A percentile compares a stretch with the other conserved stretches of the same genome.
phyloP scores from a whole-genome alignment of 1,140 invertebrate genomes.

The Gonioctena quinquepunctata region DNA sequence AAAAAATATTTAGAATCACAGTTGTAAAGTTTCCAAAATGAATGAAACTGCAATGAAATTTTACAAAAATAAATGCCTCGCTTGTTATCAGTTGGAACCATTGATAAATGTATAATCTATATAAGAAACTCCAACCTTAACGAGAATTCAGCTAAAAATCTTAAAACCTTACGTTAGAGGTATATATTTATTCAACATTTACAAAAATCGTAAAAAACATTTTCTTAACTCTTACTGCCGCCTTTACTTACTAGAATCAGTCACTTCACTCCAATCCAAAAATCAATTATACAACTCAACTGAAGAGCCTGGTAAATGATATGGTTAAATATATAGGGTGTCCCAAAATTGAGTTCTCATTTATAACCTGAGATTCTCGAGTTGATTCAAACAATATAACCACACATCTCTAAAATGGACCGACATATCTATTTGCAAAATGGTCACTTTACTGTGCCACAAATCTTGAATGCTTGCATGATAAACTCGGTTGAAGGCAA shows the following conservation, averaged over 20 bases:
- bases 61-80: constrained; percentile 14
- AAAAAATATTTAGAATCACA: constrained; percentile 7
- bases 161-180: neutral
- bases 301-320: neutral
- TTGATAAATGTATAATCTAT: neutral
- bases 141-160: neutral
- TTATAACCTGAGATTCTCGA: no score
- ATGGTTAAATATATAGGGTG: no score
- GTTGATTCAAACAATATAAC: no score
- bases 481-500: no score
- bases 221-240: neutral
- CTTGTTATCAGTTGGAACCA: neutral
- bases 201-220: neutral
- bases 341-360: no score
- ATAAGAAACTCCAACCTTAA: neutral
- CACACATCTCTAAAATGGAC: no score
- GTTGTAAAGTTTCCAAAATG: neutral
- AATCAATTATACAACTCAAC: neutral
- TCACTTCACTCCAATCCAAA: neutral
- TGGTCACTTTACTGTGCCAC: no score
- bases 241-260: neutral
- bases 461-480: no score
- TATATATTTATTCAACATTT: neutral
- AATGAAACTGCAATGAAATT: neutral
- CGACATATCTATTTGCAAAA: no score